phyloP scores from a whole-genome alignment of 2,113 vertebrate genomes.

The Apeltes quadracus region DNA sequence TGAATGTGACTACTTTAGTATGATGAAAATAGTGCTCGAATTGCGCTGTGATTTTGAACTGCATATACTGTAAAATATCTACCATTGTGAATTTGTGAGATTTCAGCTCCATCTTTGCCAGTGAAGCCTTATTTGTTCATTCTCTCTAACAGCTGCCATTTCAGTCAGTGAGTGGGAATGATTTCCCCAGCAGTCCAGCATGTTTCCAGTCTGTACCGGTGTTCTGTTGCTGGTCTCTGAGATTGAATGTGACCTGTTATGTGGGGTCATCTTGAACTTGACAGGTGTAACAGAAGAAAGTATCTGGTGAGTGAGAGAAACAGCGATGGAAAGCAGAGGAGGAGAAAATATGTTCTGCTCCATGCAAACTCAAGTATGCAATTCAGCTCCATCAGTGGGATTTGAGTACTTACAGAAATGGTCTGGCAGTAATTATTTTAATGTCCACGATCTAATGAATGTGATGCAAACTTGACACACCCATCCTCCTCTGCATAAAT shows the following conservation, averaged over 20 bases:
- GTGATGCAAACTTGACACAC: not conserved
- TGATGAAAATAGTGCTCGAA: not conserved
- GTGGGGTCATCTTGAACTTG: conserved; percentile 30
- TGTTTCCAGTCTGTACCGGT: conserved; percentile 28
- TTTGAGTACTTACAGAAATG: conserved; percentile 11
- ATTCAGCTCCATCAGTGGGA: conserved; percentile 1
- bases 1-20: not conserved
- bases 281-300: conserved; percentile 14
- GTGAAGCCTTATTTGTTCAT: conserved; percentile 30
- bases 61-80: not conserved
- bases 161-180: conserved; percentile 37
- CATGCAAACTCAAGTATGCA: not conserved
- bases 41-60: not conserved
- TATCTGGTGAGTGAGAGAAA: not conserved
- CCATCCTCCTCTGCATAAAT: conserved; percentile 10
- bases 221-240: conserved; percentile 40
- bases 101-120: conserved; percentile 17
- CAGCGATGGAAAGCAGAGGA: conserved; percentile 8
- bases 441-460: not conserved
- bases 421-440: not conserved
- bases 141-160: conserved; percentile 61
- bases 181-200: conserved; percentile 27
- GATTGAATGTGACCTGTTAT: conserved; percentile 51
- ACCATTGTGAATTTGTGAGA: conserved; percentile 3
- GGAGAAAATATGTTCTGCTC: conserved; percentile 8